These are phyloP conservation scores for Onthophagus sagittarius DNA, from an alignment of 2,888 invertebrate genomes.

Conservation along the genomic window DNA sequence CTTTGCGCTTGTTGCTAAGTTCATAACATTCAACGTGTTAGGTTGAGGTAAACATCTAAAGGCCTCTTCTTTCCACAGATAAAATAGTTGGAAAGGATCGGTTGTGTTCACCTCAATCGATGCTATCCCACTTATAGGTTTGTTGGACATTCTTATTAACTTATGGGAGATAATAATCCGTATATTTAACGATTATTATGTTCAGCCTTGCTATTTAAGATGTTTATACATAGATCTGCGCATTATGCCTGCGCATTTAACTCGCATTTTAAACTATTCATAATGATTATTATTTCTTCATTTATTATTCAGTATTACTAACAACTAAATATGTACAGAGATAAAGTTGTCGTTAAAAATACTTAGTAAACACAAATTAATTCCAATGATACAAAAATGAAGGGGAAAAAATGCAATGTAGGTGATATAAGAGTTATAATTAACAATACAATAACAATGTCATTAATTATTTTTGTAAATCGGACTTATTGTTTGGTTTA, in stretches of 20 bases:
- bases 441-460: too few relatives aligned
- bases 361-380: too few relatives aligned
- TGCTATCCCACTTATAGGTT: slow-evolving; percentile 36
- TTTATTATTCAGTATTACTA: too few relatives aligned
- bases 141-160: not conserved
- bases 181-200: not conserved
- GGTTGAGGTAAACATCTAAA: slow-evolving; percentile 17
- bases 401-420: too few relatives aligned
- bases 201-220: not conserved
- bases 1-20: slow-evolving; percentile 48
- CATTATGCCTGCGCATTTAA: not conserved
- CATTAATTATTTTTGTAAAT: too few relatives aligned
- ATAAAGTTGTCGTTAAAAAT: too few relatives aligned
- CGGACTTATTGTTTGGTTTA: too few relatives aligned
- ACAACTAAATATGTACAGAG: too few relatives aligned
- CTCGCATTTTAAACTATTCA: not conserved
- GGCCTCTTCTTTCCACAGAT: slow-evolving; percentile 47
- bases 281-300: not conserved
- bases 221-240: not conserved
- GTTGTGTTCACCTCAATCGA: slow-evolving; percentile 42
- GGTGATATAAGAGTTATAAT: too few relatives aligned
- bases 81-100: slow-evolving; percentile 49
- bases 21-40: slow-evolving; percentile 38
- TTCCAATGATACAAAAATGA: too few relatives aligned
- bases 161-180: not conserved